Evolutionary conservation across 2,888 invertebrate species (phyloP).

Genomic region (Tinea semifulvella): DNA sequence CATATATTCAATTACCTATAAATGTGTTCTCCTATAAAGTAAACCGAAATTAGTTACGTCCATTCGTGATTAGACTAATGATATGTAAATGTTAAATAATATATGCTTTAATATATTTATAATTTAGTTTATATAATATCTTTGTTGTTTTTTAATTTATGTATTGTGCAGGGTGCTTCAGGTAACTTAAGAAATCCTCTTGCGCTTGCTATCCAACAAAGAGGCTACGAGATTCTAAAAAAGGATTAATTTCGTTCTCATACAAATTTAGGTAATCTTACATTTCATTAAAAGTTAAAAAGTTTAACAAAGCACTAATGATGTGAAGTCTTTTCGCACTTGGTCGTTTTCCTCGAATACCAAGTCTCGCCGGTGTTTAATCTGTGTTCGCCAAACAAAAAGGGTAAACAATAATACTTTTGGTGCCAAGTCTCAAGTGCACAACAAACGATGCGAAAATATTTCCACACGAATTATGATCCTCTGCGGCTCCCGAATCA

Average conservation of each 20-base stretch:
- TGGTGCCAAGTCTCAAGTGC: constrained; percentile 60
- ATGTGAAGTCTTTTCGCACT: constrained; percentile 5
- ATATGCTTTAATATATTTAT: too few species aligned
- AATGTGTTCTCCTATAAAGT: too few species aligned
- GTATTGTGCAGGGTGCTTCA: too few species aligned
- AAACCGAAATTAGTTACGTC: too few species aligned
- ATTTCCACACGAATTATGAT: constrained; percentile 35
- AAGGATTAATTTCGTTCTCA: constrained; percentile 6
- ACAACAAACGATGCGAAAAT: constrained; percentile 42
- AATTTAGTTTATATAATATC: too few species aligned
- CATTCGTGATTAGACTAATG: too few species aligned
- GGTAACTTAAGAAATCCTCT: too few species aligned
- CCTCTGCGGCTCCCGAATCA: constrained; percentile 22
- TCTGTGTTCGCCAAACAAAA: constrained; percentile 26
- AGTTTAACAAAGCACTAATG: constrained; percentile 2
- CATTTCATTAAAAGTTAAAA: not conserved
- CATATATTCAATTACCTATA: too few species aligned
- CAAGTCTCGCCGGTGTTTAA: constrained; percentile 6
- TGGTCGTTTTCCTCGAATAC: constrained; percentile 1
- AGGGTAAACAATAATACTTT: constrained; percentile 36
- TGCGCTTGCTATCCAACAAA: too few species aligned
- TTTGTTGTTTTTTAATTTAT: too few species aligned
- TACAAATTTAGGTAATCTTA: not conserved
- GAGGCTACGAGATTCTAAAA: not conserved
- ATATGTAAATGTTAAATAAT: too few species aligned